Evolutionary conservation across 2,113 vertebrate species (phyloP).

Genomic region (Tinamus guttatus): DNA sequence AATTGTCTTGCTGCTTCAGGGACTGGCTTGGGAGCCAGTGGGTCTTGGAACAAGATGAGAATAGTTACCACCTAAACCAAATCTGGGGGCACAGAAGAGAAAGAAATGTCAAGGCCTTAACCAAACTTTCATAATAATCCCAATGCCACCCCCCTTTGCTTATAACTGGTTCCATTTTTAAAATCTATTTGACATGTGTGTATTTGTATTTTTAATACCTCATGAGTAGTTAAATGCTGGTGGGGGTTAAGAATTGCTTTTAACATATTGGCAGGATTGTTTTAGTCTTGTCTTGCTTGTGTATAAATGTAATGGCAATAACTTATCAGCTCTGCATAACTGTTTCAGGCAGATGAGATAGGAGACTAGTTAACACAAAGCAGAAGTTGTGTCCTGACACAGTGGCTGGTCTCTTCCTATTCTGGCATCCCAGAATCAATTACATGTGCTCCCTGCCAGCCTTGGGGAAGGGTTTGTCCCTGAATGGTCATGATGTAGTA

Average conservation of each 20-base stretch:
- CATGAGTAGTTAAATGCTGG: constrained; percentile 74
- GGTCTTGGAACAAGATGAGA: constrained; percentile 33
- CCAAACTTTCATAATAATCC: constrained; percentile 69
- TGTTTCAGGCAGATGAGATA: constrained; percentile 52
- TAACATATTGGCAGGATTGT: constrained; percentile 53
- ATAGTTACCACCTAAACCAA: constrained; percentile 49
- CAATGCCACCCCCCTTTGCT: constrained; percentile 48
- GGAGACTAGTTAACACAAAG: constrained; percentile 45
- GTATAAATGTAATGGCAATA: constrained; percentile 83
- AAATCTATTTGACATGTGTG: constrained; percentile 58
- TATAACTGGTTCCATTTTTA: constrained; percentile 64
- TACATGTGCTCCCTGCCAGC: background rate
- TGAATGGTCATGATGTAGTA: constrained; percentile 26
- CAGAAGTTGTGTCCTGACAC: constrained; percentile 8
- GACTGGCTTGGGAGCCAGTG: constrained; percentile 22
- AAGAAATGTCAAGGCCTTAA: constrained; percentile 72
- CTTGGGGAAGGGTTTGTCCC: background rate
- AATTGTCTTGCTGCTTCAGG: background rate
- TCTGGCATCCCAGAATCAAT: constrained; percentile 21
- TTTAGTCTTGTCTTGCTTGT: constrained; percentile 75
- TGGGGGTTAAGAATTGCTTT: constrained; percentile 60
- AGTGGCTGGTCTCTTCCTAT: background rate
- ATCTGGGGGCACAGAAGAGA: constrained; percentile 46
- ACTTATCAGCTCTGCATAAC: constrained; percentile 74
- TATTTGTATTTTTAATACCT: constrained; percentile 81